A percentile compares a stretch with the other conserved stretches of the same genome.
Evolutionary conservation across 2,888 invertebrate species (phyloP).

Genomic region (Amiota minor): DNA sequence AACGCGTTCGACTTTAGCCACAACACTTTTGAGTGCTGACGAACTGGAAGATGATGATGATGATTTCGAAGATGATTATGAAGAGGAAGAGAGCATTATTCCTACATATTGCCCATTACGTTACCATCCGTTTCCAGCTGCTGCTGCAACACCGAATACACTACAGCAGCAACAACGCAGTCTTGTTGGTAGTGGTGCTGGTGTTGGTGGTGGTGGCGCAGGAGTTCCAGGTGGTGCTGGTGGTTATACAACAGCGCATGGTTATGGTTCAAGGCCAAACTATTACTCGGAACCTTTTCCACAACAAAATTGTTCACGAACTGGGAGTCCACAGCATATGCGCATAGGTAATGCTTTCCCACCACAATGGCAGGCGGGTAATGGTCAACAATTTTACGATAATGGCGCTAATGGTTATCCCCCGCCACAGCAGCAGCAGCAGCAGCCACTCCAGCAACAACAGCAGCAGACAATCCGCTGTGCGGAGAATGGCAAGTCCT

Average conservation of each 20-base stretch:
- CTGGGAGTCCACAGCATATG: constrained; percentile 75
- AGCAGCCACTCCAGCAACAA: constrained; percentile 76
- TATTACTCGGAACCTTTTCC: constrained; percentile 73
- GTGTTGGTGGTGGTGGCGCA: constrained; percentile 41
- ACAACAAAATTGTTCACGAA: constrained; percentile 73
- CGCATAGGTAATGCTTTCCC: constrained; percentile 59
- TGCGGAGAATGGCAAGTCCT: constrained; percentile 92
- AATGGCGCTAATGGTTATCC: constrained; percentile 17
- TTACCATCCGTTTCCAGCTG: constrained; percentile 66
- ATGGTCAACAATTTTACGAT: constrained; percentile 56
- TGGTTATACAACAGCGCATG: constrained; percentile 59
- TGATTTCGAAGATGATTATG: constrained; percentile 74
- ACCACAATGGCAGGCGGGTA: constrained; percentile 59
- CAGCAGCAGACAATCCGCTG: constrained; percentile 90
- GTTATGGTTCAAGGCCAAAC: constrained; percentile 70
- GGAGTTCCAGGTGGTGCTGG: constrained; percentile 36
- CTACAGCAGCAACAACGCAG: constrained; percentile 50
- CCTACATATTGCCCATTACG: constrained; percentile 72
- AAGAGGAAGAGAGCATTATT: constrained; percentile 73
- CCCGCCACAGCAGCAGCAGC: constrained; percentile 48
- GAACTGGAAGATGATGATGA: constrained; percentile 73
- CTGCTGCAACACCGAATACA: constrained; percentile 42
- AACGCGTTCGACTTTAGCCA: constrained; percentile 72
- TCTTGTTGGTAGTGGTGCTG: constrained; percentile 31
- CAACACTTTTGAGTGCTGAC: constrained; percentile 71